Base-by-base conservation (phyloP, 2,888 invertebrate genomes). In the Eilema caniola region DNA sequence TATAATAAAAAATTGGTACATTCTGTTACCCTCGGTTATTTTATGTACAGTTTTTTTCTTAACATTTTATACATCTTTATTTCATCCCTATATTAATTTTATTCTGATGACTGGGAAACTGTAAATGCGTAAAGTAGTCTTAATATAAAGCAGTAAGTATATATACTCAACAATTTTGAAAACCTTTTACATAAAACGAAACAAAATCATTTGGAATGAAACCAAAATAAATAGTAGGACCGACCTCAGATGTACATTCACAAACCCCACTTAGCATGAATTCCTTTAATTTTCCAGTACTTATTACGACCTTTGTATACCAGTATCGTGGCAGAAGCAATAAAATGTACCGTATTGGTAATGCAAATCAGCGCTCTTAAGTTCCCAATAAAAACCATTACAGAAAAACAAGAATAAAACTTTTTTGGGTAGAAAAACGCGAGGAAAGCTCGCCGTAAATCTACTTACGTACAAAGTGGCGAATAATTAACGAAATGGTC, bases 401-500 rank as follows among this genome's bases (percentile, higher is more conserved):
- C 85, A 86, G 86, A 87, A 89, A 90, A 91, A 90, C 83, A 87
- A 86, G 85, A 85, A 87, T 85, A 85, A 87, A 81, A 78, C 82
- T 83, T 85, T 86, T 85, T 86, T 80, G 74, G 85, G 69, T 86
- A 79, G 85, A 88, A 90, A 92, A 91, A 88, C 82, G 87, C 88
- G 87, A 86, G 88, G 80, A 91, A 91, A 91, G 88, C 91, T 83
- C 85, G 86, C 88, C 92, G 93, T 95, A 94, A 95, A 95, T 95
- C 94, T 93, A 93, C 94, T 95, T 93, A 94, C 92, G 92, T 92
- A 93, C 92, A 91, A 94, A 95, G 94, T 95, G 94, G 93, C 93
- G 95, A 95, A 95, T 95, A 95, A 95, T 95, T 95, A 95, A 93
- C 92, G 93, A 90, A 95, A 95, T 94, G 95, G 94, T 90, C 94